phyloP scores from a whole-genome alignment of 2,113 vertebrate genomes.

The Equus quagga region DNA sequence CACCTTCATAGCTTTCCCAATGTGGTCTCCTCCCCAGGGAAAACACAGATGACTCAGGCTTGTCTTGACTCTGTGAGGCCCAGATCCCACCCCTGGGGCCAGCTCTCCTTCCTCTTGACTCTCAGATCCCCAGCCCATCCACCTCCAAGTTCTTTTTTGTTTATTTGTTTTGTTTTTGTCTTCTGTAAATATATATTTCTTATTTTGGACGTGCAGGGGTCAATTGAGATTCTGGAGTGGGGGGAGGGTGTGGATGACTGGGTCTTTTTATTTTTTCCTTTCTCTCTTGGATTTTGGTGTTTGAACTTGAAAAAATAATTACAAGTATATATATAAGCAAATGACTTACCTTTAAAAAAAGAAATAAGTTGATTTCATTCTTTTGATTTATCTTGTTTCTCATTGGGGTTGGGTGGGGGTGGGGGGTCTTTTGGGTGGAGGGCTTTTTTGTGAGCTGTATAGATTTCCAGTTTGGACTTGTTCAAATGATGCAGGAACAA shows the following conservation, averaged over 20 bases:
- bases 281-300: constrained; percentile 89
- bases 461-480: constrained; percentile 88
- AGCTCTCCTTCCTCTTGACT: constrained; percentile 78
- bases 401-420: constrained; percentile 82
- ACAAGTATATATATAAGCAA: constrained; percentile 87
- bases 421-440: constrained; percentile 85
- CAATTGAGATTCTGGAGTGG: constrained; percentile 87
- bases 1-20: constrained; percentile 69
- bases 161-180: constrained; percentile 79
- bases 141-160: constrained; percentile 80
- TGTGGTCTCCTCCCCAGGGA: constrained; percentile 80
- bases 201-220: constrained; percentile 90
- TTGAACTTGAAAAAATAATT: constrained; percentile 86
- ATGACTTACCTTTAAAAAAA: constrained; percentile 85
- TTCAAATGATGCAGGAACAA: constrained; percentile 85
- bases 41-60: constrained; percentile 82
- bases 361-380: constrained; percentile 84
- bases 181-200: constrained; percentile 90
- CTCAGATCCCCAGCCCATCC: constrained; percentile 78
- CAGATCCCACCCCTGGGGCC: constrained; percentile 71
- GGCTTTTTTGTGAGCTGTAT: constrained; percentile 88
- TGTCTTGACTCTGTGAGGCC: constrained; percentile 84
- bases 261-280: constrained; percentile 84
- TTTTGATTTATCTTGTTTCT: constrained; percentile 89
- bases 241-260: constrained; percentile 83